Evolutionary conservation across 2,888 invertebrate species (phyloP).

Genomic region (Luperina testacea): DNA sequence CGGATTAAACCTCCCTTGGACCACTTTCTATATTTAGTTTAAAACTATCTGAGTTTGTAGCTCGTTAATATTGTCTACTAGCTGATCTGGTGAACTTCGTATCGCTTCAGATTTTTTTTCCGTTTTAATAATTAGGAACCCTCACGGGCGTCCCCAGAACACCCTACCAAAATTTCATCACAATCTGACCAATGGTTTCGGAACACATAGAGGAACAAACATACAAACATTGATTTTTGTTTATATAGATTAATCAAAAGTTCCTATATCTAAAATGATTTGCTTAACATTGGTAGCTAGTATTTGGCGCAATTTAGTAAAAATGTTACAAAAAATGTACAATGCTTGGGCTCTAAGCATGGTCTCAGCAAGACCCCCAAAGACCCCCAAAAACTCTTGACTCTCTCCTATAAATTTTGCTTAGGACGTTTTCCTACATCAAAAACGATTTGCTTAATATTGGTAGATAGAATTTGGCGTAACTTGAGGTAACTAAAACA

Average conservation of each 20-base stretch:
- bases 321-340: background rate
- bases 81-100: no score
- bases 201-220: no score
- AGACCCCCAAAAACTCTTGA: no score
- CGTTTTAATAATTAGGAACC: no score
- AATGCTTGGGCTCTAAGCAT: background rate
- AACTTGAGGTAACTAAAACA: background rate
- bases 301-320: background rate
- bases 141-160: no score
- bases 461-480: background rate
- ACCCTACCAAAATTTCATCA: no score
- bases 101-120: no score
- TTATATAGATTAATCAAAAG: background rate
- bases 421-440: no score
- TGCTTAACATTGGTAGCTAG: background rate
- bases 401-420: background rate
- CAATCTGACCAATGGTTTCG: no score
- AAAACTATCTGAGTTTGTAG: background rate
- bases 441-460: background rate
- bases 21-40: slow-evolving; percentile 14
- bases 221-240: no score
- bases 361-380: background rate
- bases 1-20: background rate
- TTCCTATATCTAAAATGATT: background rate
- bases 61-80: background rate